phyloP scores from a whole-genome alignment of 2,888 invertebrate species.

The Trachelus stipa region DNA sequence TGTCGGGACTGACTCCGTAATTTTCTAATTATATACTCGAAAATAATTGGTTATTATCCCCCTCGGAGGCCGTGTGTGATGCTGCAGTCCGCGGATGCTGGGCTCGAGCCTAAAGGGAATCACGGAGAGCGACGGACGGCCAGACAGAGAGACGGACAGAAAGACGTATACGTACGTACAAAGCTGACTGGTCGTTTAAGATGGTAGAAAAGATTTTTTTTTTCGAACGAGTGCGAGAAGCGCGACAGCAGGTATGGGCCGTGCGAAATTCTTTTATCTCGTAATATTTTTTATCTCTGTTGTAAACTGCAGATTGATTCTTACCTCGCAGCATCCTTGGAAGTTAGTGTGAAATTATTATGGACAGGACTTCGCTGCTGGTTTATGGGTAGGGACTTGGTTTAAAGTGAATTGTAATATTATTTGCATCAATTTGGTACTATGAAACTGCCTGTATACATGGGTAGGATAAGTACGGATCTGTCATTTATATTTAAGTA shows the following conservation, averaged over 20 bases:
- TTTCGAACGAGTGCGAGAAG: background rate
- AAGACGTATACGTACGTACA: background rate
- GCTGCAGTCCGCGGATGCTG: constrained; percentile 47
- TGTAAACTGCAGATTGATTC: background rate
- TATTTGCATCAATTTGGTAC: background rate
- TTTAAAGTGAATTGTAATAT: background rate
- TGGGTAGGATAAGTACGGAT: background rate
- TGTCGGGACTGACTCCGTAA: constrained; percentile 60
- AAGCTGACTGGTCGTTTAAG: constrained; percentile 4
- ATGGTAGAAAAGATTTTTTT: background rate
- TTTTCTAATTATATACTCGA: constrained; percentile 65
- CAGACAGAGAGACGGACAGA: constrained; percentile 33
- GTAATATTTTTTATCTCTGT: background rate
- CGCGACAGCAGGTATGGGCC: background rate
- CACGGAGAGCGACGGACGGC: constrained; percentile 47
- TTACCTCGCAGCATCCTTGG: background rate
- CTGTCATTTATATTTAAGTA: background rate
- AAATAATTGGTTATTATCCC: constrained; percentile 65
- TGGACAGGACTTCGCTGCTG: background rate
- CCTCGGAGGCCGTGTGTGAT: constrained; percentile 45
- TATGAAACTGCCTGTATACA: background rate
- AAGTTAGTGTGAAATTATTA: background rate
- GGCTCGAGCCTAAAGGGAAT: constrained; percentile 55
- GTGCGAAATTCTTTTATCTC: background rate
- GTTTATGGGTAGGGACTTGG: background rate